Conservation (phyloP, 1,140 invertebrate genomes). For the Bombus consobrinus region DNA sequence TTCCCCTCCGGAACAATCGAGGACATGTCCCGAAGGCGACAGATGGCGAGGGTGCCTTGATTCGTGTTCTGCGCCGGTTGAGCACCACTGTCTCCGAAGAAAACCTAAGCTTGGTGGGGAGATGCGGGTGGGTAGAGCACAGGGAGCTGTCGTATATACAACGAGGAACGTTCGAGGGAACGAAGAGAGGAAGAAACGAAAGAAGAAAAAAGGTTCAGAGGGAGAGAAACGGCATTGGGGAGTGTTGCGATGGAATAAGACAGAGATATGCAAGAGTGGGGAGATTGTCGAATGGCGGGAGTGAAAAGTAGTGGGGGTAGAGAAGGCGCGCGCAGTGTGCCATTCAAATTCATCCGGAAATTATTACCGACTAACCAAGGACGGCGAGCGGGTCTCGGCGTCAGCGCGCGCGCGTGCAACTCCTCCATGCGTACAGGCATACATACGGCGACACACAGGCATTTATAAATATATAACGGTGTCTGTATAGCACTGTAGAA, state of each 20-base stretch:
- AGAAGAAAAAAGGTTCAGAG: slow-evolving; percentile 11
- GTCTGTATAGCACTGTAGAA: neutral
- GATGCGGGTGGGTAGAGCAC: slow-evolving; percentile 38
- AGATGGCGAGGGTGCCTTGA: slow-evolving; percentile 59
- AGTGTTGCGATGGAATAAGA: neutral
- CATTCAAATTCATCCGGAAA: slow-evolving; percentile 79
- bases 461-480: slow-evolving; percentile 34
- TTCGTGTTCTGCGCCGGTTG: slow-evolving; percentile 50
- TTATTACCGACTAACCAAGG: slow-evolving; percentile 74
- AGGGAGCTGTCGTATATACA: slow-evolving; percentile 3
- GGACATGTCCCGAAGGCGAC: slow-evolving; percentile 63
- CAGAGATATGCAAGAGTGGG: slow-evolving; percentile 4
- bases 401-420: neutral
- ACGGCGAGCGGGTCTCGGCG: slow-evolving; percentile 53
- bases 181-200: slow-evolving; percentile 1
- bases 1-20: slow-evolving; percentile 63
- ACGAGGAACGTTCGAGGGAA: slow-evolving; percentile 26
- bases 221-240: slow-evolving; percentile 12
- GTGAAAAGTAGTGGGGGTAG: neutral
- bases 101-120: slow-evolving; percentile 22
- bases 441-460: neutral
- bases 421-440: neutral
- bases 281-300: neutral
- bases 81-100: slow-evolving; percentile 55
- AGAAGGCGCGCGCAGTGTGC: slow-evolving; percentile 62